Evolutionary conservation across 2,888 invertebrate genomes (phyloP).

Genomic region (Quadroppia sp.): DNA sequence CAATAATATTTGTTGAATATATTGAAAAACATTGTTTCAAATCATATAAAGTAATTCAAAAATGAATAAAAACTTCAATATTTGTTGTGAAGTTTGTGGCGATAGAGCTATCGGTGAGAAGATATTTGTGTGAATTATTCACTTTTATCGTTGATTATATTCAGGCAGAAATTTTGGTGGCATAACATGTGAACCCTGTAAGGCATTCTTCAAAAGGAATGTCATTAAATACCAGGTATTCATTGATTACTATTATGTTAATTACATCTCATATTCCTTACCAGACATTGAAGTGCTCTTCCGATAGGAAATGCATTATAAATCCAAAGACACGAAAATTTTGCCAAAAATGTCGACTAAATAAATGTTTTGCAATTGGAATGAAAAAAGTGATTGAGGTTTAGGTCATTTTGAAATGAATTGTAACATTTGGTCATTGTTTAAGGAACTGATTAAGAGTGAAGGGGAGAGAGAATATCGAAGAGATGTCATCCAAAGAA

Average conservation of each 20-base stretch:
- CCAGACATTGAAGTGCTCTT: constrained; percentile 84
- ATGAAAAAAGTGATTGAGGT: constrained; percentile 70
- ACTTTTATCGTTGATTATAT: background rate
- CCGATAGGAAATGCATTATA: constrained; percentile 82
- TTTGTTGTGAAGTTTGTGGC: too few species aligned
- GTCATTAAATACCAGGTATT: background rate
- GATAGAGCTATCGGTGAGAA: too few species aligned
- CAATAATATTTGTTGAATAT: too few species aligned
- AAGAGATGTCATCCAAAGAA: too few species aligned
- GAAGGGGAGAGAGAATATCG: constrained; percentile 59
- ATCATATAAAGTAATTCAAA: too few species aligned
- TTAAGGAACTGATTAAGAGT: constrained; percentile 79
- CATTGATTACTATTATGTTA: too few species aligned
- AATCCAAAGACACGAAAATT: constrained; percentile 86
- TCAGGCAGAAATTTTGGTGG: background rate
- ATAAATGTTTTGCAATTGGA: constrained; percentile 86
- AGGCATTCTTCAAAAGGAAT: background rate
- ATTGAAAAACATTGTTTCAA: too few species aligned
- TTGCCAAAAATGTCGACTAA: constrained; percentile 90
- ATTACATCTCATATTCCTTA: background rate
- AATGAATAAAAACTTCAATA: too few species aligned
- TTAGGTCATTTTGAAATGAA: background rate
- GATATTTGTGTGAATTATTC: too few species aligned
- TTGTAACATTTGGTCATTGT: background rate
- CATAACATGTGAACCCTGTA: background rate